A percentile compares a stretch with the other conserved stretches of the same genome.
Conservation (phyloP, 2,888 invertebrate species). For the Unio pictorum region DNA sequence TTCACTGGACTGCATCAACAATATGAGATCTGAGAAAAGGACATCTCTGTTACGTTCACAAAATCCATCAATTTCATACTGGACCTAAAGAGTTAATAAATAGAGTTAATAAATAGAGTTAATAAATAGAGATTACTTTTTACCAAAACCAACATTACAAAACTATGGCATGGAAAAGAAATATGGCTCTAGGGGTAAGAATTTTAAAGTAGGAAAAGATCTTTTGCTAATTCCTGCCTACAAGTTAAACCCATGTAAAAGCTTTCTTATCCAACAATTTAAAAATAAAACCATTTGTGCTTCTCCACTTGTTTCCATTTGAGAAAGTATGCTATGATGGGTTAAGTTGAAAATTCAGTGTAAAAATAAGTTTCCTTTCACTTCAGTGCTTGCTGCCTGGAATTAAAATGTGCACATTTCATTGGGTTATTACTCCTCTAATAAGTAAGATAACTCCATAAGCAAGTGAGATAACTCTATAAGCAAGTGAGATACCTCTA, state of each 20-base stretch:
- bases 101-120: conserved; percentile 15
- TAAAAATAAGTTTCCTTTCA: too few relatives aligned
- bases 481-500: too few relatives aligned
- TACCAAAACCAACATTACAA: not conserved
- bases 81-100: conserved; percentile 64
- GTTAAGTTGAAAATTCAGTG: too few relatives aligned
- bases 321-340: too few relatives aligned
- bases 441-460: too few relatives aligned
- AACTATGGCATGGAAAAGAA: not conserved
- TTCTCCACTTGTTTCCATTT: not conserved
- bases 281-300: not conserved
- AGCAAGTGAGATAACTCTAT: too few relatives aligned
- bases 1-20: conserved; percentile 78
- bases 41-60: conserved; percentile 81
- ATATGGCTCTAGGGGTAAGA: not conserved
- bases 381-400: too few relatives aligned
- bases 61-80: conserved; percentile 78
- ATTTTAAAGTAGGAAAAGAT: not conserved
- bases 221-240: not conserved
- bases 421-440: too few relatives aligned
- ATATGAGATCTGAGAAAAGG: conserved; percentile 78
- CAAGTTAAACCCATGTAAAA: too few relatives aligned
- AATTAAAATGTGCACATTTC: too few relatives aligned
- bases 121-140: not conserved
- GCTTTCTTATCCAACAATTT: too few relatives aligned